phyloP scores from a whole-genome alignment of 1,140 invertebrate species.

The Drosophila arawakana region DNA sequence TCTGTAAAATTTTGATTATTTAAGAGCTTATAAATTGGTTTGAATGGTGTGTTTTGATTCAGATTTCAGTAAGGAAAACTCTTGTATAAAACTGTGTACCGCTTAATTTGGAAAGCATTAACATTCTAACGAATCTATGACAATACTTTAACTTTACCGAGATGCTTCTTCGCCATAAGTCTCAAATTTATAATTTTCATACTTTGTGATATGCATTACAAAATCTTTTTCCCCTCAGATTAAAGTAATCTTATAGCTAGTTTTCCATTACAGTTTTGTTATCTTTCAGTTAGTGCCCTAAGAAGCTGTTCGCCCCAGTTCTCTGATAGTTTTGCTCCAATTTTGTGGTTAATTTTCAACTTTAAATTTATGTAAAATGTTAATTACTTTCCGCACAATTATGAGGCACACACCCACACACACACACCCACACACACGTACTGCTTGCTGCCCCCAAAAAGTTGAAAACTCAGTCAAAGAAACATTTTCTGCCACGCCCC shows the following conservation, averaged over 20 bases:
- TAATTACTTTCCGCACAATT: constrained; percentile 76
- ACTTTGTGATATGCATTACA: no score
- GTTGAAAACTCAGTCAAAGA: constrained; percentile 18
- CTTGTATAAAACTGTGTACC: no score
- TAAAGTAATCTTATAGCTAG: neutral
- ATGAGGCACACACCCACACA: constrained; percentile 25
- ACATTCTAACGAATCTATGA: no score
- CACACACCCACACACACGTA: neutral
- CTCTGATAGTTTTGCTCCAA: neutral
- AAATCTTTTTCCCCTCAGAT: neutral
- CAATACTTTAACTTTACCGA: no score
- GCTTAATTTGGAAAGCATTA: no score
- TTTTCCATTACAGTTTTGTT: neutral
- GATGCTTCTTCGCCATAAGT: no score
- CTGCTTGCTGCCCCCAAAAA: neutral
- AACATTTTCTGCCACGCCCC: neutral
- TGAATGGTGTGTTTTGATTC: no score
- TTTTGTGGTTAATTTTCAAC: constrained; percentile 30
- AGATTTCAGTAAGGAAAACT: no score
- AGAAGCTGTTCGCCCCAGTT: neutral
- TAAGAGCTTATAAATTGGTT: no score
- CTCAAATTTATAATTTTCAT: no score
- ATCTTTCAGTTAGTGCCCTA: neutral
- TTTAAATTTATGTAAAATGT: constrained; percentile 61
- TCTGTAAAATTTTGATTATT: no score